Evolutionary conservation across 2,113 vertebrate genomes (phyloP).

Genomic region (Grus americana): DNA sequence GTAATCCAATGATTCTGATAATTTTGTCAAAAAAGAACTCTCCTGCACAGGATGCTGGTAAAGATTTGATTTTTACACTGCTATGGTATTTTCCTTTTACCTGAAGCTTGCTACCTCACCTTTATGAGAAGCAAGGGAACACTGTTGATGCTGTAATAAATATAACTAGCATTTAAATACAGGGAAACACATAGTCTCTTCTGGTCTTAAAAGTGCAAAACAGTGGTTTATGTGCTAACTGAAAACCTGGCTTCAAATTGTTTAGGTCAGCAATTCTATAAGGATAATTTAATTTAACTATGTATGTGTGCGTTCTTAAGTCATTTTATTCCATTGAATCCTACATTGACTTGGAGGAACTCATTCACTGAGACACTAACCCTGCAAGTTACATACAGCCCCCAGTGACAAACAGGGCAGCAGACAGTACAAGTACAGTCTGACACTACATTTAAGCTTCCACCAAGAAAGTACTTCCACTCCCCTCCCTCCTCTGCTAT

Average conservation of each 20-base stretch:
- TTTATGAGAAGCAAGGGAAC: background rate
- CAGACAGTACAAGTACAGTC: background rate
- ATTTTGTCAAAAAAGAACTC: background rate
- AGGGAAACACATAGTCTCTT: background rate
- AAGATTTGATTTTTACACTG: background rate
- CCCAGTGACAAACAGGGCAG: background rate
- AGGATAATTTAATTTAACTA: background rate
- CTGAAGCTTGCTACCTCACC: background rate
- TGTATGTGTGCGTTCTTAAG: background rate
- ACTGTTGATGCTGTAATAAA: background rate
- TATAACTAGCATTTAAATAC: background rate
- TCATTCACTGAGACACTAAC: background rate
- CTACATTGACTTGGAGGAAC: background rate
- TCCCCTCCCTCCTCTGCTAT: background rate
- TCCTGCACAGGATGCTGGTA: background rate
- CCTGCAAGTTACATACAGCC: background rate
- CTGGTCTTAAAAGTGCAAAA: background rate
- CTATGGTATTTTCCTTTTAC: background rate
- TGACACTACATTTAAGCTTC: background rate
- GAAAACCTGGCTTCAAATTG: background rate
- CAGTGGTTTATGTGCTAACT: background rate
- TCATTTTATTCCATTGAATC: background rate
- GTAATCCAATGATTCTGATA: background rate
- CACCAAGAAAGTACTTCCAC: background rate
- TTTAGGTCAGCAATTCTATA: background rate